These are phyloP conservation scores for Dorcus parallelipipedus DNA, from an alignment of 2,888 invertebrate genomes.

Conservation along the genomic window DNA sequence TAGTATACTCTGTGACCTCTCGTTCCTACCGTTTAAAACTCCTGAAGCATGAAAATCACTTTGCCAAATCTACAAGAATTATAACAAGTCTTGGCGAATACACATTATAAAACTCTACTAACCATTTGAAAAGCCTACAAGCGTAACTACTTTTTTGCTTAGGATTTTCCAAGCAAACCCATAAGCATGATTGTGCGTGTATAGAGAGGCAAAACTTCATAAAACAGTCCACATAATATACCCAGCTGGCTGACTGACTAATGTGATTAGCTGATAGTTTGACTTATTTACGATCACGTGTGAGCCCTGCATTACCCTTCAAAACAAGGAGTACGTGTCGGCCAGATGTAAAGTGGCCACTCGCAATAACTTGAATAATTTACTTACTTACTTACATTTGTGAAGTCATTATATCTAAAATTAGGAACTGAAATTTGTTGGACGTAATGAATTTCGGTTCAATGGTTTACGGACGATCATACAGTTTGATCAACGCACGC, in stretches of 20 bases:
- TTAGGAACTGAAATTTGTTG: neutral
- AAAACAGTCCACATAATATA: neutral
- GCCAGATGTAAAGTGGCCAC: conserved; percentile 4
- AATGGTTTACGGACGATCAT: too few species aligned
- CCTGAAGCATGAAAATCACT: too few species aligned
- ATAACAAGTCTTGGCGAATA: too few species aligned
- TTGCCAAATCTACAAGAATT: too few species aligned
- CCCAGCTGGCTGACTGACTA: conserved; percentile 5
- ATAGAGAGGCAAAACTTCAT: neutral
- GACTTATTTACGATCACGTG: conserved; percentile 21
- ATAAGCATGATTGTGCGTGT: neutral
- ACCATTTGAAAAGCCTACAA: too few species aligned
- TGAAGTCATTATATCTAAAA: conserved; percentile 1
- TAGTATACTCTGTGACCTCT: too few species aligned
- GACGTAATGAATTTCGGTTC: too few species aligned
- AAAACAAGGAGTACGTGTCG: neutral
- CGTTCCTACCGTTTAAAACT: too few species aligned
- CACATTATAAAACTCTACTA: too few species aligned
- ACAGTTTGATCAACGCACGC: too few species aligned
- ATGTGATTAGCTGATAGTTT: conserved; percentile 17
- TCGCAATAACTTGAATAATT: conserved; percentile 5
- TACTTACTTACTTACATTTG: conserved; percentile 6
- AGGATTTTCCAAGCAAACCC: neutral
- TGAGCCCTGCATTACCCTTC: conserved; percentile 16
- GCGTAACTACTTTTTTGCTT: neutral